These are phyloP conservation scores for Pterobdella sp. DNA, from an alignment of 2,888 invertebrate species.

Conservation along the genomic window DNA sequence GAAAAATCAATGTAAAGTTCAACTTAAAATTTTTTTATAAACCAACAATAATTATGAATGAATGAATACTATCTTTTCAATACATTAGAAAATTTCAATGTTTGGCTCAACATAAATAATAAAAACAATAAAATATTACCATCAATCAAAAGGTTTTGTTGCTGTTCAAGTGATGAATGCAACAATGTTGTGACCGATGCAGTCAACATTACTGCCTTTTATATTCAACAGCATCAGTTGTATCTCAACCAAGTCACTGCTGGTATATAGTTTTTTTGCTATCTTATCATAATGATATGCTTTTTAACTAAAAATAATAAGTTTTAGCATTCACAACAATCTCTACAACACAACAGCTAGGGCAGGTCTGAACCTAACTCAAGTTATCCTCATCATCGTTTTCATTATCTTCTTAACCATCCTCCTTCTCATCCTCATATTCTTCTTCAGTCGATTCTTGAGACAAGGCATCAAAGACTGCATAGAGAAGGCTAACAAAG, in stretches of 20 bases:
- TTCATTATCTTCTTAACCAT: background rate
- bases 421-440: background rate
- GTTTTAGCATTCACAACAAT: background rate
- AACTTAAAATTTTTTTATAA: background rate
- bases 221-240: background rate
- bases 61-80: too few species aligned
- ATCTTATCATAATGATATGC: background rate
- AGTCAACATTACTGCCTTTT: slow-evolving; percentile 27
- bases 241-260: background rate
- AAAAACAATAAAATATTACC: background rate
- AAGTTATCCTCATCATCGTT: background rate
- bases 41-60: too few species aligned
- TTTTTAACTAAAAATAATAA: background rate
- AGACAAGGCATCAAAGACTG: background rate
- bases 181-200: slow-evolving; percentile 61
- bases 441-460: background rate
- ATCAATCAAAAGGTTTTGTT: slow-evolving; percentile 59
- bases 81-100: too few species aligned
- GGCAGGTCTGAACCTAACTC: slow-evolving; percentile 1
- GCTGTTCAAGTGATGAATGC: slow-evolving; percentile 71
- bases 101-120: too few species aligned
- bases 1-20: background rate
- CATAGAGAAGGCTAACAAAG: background rate
- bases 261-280: background rate
- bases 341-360: background rate